A percentile compares a stretch with the other conserved stretches of the same genome.
Conservation (phyloP, 1,140 invertebrate species). For the Ganaspis sp. region DNA sequence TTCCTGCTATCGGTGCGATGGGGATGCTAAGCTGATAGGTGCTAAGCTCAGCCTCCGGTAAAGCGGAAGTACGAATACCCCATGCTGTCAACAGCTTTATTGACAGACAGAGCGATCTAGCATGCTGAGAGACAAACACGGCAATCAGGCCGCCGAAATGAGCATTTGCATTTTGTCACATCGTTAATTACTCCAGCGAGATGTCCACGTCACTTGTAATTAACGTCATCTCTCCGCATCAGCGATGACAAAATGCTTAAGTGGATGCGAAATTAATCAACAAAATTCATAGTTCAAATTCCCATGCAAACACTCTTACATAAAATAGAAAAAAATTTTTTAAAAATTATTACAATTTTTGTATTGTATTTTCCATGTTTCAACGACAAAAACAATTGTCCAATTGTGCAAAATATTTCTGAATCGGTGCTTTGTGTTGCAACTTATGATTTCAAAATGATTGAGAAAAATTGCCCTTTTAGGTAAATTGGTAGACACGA, state of each 20-base stretch:
- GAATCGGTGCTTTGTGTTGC: too few relatives aligned
- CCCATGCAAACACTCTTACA: too few relatives aligned
- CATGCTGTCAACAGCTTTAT: slow-evolving; percentile 52
- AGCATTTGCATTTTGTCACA: slow-evolving; percentile 61
- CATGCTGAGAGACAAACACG: slow-evolving; percentile 51
- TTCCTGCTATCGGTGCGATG: slow-evolving; percentile 40
- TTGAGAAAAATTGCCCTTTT: background rate
- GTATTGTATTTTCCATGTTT: too few relatives aligned
- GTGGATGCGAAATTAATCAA: background rate
- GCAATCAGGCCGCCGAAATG: slow-evolving; percentile 57
- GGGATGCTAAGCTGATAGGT: slow-evolving; percentile 22
- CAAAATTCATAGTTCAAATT: too few relatives aligned
- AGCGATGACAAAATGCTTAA: background rate
- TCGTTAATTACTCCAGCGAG: slow-evolving; percentile 50
- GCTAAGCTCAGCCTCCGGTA: slow-evolving; percentile 21
- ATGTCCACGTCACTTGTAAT: slow-evolving; percentile 13
- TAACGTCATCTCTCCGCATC: background rate
- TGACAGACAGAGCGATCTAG: slow-evolving; percentile 58
- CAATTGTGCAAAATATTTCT: too few relatives aligned
- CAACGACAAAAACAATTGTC: too few relatives aligned
- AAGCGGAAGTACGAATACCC: slow-evolving; percentile 48
- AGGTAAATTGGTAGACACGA: background rate
- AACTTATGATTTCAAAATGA: too few relatives aligned
- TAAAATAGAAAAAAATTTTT: too few relatives aligned
- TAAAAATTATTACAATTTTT: too few relatives aligned